Conservation (phyloP, 2,888 invertebrate species). For the Thymelicus lineola region DNA sequence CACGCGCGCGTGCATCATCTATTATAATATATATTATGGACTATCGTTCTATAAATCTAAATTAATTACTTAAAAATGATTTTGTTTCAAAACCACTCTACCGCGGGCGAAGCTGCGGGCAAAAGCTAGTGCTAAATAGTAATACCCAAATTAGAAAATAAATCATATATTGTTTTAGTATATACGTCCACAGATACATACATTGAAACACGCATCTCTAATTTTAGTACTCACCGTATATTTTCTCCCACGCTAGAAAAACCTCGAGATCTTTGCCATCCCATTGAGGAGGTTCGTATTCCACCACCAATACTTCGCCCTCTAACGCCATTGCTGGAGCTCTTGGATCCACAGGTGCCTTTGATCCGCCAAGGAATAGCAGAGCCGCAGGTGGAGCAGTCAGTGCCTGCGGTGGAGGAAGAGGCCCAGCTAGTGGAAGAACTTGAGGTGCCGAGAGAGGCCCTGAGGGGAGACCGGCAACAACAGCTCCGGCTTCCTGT, state of each 20-base stretch:
- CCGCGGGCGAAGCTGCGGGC: no score
- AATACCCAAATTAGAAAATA: no score
- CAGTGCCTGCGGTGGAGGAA: constrained; percentile 51
- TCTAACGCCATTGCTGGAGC: constrained; percentile 85
- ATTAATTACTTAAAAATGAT: no score
- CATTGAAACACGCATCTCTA: no score
- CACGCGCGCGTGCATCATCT: no score
- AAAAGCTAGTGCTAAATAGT: no score
- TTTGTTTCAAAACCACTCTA: no score
- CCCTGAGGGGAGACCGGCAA: constrained; percentile 71
- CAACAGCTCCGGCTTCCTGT: constrained; percentile 72
- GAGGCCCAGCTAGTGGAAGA: constrained; percentile 63
- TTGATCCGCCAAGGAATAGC: constrained; percentile 86
- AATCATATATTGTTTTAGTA: no score
- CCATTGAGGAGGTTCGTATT: constrained; percentile 83
- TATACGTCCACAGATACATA: no score
- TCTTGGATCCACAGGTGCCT: constrained; percentile 86
- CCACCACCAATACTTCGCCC: constrained; percentile 87
- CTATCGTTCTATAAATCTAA: no score
- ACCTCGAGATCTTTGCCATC: constrained; percentile 81
- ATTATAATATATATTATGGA: no score
- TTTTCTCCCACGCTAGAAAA: constrained; percentile 80
- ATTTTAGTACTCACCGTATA: constrained; percentile 66
- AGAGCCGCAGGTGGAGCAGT: constrained; percentile 72
- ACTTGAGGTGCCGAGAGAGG: constrained; percentile 66